Conservation (phyloP, 2,888 invertebrate genomes). For the Polymixis flavicincta region DNA sequence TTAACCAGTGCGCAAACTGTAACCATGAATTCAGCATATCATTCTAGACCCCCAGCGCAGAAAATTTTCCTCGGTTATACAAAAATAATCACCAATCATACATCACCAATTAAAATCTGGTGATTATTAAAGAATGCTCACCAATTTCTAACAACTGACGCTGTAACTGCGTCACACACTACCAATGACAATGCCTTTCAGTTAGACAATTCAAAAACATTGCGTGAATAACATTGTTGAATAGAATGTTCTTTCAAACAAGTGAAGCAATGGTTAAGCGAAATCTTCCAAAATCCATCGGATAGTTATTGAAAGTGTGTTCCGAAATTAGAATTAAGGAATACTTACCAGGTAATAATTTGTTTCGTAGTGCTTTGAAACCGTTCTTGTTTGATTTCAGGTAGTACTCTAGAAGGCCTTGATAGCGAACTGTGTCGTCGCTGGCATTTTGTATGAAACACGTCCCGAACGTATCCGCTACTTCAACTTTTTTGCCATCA, state of each 20-base stretch:
- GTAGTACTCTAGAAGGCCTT: conserved; percentile 32
- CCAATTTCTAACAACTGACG: background rate
- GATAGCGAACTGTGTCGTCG: background rate
- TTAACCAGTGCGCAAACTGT: too few relatives aligned
- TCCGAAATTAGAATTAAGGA: background rate
- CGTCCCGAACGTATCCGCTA: conserved; percentile 35
- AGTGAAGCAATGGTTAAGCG: background rate
- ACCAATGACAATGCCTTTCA: background rate
- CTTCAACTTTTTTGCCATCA: rapidly evolving
- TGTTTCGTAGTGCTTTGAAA: background rate
- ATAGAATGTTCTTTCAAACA: background rate
- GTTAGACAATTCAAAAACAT: background rate
- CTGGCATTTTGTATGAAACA: conserved; percentile 22
- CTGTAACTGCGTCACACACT: background rate
- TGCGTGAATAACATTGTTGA: background rate
- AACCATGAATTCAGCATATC: too few relatives aligned
- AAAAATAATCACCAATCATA: too few relatives aligned
- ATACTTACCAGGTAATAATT: background rate
- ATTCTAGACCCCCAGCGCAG: too few relatives aligned
- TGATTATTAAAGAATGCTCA: background rate
- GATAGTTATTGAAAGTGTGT: background rate
- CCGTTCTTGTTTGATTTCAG: background rate
- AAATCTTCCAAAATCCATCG: background rate
- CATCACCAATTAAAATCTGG: too few relatives aligned
- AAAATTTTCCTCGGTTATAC: too few relatives aligned